Base-by-base conservation (phyloP, 1,140 invertebrate genomes). In the Sipha flava region DNA sequence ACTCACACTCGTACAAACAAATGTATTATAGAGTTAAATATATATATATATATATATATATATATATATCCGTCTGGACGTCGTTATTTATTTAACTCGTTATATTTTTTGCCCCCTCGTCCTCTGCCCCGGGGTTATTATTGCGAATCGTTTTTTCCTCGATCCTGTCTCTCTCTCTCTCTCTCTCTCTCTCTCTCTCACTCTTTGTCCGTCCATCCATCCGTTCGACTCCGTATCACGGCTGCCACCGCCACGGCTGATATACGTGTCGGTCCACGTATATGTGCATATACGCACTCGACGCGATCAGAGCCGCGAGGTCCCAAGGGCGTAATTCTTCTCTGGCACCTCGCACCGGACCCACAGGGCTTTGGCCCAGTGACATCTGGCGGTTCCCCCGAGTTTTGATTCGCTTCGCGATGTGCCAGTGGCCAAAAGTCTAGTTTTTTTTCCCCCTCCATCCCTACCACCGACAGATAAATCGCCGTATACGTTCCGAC, bases 291-390 rank as follows among this genome's bases (percentile, higher is more conserved):
- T n/a, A n/a, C n/a, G n/a, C 26, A 9, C 26, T 29, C 18, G 1
- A 49, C 23, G 54, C 70, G n/a, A 49, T 18, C 47, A 1, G n/a
- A n/a, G n/a, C n/a, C n/a, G n/a, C n/a, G 37, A 0, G 73, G 73
- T 77, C 73, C 73, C 73, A 40, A 77, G 73, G 73, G 73, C 49
- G 73, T 77, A 37, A 77, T 77, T 77, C 73, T 77, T 77, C 73
- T 77, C 43, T 77, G 73, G 73, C 73, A 77, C 73, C 73, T 77
- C 73, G 34, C 23, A 7, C 21, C 49, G 52, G 52, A 59, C 73
- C 73, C 73, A 34, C 72, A 26, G 73, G 73, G 73, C 73, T 77
- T 77, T 77, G 73, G 73, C 73, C 52, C 73, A 26, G 73, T 77
- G 73, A 77, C 73, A 77, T 77, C 73, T 77, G 73, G 73, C 73